Evolutionary conservation across 2,797 vertebrate genomes (phyloP), one percentile per base, ranked within the genome.

Genomic region (Coccyzus lansbergi): DNA sequence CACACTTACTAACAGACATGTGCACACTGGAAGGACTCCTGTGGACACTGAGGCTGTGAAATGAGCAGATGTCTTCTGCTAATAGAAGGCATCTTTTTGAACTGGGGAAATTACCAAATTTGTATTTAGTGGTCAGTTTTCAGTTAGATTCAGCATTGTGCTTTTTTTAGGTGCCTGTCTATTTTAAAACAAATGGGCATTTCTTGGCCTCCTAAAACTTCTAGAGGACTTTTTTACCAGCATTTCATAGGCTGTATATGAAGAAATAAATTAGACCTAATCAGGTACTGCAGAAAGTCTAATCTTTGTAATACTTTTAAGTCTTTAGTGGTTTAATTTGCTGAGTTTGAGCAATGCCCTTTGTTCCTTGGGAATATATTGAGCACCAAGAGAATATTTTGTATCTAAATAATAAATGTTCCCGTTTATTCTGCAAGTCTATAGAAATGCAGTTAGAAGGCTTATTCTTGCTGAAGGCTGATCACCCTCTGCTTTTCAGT

Each of bases 371-470:
- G 70, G 70, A 92, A 79, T 88, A 69, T 42, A 60, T 51, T 53
- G 75, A 86, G 48, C 38, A 59, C 24, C 42, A 69, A 82, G 88
- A 82, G 55, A 88, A 15, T 92, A 84, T 89, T 94, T 91, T 76
- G 26, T 55, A 86, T 75, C 59, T 94, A 79, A 94, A 90, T 88
- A 90, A 90, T 90, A 90, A 82, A 93, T 86, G 82, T 72, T 46
- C 48, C 29, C 46, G 51, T 84, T 82, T 76, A 22, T 93, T 95
- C 21, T 82, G 29, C 79, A 82, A 62, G 28, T 86, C 60, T 46
- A 8, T 49, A 69, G 79, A 87, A 83, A 82, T 69, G 49, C 51
- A 72, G 33, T 82, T 72, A 55, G 60, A 74, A 67, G 59, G 64
- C 44, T 89, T 76, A 67, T 77, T 91, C 25, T 86, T 86, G 56